phyloP scores from a whole-genome alignment of 1,140 invertebrate species.

The Zaprionus camerounensis region DNA sequence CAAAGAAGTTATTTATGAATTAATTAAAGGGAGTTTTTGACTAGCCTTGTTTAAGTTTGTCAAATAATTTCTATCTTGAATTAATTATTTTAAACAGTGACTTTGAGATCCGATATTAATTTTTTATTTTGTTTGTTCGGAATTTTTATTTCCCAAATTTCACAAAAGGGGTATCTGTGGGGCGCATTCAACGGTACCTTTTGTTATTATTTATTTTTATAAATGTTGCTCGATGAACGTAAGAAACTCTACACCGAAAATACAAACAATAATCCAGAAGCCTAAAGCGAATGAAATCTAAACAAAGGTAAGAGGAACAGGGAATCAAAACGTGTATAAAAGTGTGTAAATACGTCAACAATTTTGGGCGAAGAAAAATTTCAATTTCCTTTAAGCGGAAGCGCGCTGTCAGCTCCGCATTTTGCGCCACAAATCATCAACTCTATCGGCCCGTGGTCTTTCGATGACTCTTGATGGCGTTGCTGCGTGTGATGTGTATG shows the following conservation, averaged over 20 bases:
- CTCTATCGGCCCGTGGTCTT: conserved; percentile 63
- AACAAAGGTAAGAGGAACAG: background rate
- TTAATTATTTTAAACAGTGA: too few relatives aligned
- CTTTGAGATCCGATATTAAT: too few relatives aligned
- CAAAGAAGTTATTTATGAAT: too few relatives aligned
- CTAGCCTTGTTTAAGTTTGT: too few relatives aligned
- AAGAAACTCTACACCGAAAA: background rate
- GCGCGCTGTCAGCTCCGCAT: conserved; percentile 77
- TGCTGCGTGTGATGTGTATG: conserved; percentile 3
- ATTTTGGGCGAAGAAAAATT: conserved; percentile 80
- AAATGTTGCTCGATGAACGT: background rate
- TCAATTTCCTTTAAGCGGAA: conserved; percentile 81
- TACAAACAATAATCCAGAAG: background rate
- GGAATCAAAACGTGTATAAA: conserved; percentile 16
- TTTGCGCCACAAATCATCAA: conserved; percentile 80
- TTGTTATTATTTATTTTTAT: too few relatives aligned
- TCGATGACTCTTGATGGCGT: conserved; percentile 23
- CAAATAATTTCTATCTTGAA: too few relatives aligned
- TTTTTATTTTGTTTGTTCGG: too few relatives aligned
- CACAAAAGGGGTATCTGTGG: too few relatives aligned
- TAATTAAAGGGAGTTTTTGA: too few relatives aligned
- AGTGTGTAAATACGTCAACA: conserved; percentile 78
- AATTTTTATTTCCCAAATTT: too few relatives aligned
- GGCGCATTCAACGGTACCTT: too few relatives aligned
- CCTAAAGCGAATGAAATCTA: background rate